Percentiles rank a stretch among this genome's conserved stretches.
These are phyloP conservation scores for Ptilorrhoa leucosticta DNA, from an alignment of 2,113 vertebrate species.

Conservation along the genomic window DNA sequence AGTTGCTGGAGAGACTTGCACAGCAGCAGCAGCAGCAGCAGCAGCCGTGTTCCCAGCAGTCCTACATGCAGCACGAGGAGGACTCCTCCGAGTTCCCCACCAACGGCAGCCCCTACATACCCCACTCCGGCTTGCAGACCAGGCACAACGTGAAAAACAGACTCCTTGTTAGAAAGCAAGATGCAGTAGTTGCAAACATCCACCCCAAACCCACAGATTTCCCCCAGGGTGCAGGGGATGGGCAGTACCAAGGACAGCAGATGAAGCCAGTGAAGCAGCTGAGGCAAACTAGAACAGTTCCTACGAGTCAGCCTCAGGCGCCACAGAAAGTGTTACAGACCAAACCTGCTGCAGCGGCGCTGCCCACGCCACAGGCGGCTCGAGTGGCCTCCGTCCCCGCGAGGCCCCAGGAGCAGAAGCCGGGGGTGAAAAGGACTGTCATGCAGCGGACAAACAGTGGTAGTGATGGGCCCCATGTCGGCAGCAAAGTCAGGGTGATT, in stretches of 20 bases:
- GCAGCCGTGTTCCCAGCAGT: conserved; percentile 32
- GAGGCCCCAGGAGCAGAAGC: conserved; percentile 75
- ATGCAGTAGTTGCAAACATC: neutral
- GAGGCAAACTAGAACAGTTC: conserved; percentile 58
- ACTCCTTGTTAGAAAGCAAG: conserved; percentile 72
- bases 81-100: conserved; percentile 32
- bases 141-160: conserved; percentile 77
- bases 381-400: conserved; percentile 56
- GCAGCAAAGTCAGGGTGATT: conserved; percentile 92
- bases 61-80: conserved; percentile 56
- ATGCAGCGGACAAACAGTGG: conserved; percentile 87
- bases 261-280: conserved; percentile 66
- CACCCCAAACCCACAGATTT: conserved; percentile 58
- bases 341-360: conserved; percentile 53
- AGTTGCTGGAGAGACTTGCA: conserved; percentile 87
- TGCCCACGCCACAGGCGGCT: conserved; percentile 31
- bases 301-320: conserved; percentile 36
- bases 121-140: conserved; percentile 65
- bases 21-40: conserved; percentile 71
- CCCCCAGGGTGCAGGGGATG: conserved; percentile 28
- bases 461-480: conserved; percentile 75
- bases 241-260: conserved; percentile 67
- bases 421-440: conserved; percentile 89
- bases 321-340: conserved; percentile 11
- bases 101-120: conserved; percentile 67